Evolutionary conservation across 2,888 invertebrate species (phyloP).

Genomic region (Eupithecia dodoneata): DNA sequence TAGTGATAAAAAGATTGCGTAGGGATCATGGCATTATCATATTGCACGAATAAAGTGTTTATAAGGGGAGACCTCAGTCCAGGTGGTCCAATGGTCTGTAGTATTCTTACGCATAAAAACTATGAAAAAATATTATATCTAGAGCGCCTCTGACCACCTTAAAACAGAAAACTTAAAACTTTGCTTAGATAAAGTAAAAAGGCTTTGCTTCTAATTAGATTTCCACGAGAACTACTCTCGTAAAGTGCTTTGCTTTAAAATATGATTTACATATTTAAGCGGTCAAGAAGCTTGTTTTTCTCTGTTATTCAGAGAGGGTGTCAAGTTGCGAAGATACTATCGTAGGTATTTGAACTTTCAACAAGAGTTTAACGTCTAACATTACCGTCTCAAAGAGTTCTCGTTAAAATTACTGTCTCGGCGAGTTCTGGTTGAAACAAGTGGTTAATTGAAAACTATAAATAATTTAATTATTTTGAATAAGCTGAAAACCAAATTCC

Average conservation of each 20-base stretch:
- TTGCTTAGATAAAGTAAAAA: background rate
- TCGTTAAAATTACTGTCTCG: background rate
- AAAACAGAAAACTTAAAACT: background rate
- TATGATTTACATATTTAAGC: slow-evolving; percentile 23
- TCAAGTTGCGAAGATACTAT: background rate
- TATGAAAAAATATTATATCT: too few species aligned
- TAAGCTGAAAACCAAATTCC: too few species aligned
- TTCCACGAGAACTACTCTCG: background rate
- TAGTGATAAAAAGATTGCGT: too few species aligned
- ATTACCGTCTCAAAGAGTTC: background rate
- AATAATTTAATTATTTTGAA: too few species aligned
- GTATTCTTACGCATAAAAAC: too few species aligned
- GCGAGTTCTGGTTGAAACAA: too few species aligned
- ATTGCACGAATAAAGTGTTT: too few species aligned
- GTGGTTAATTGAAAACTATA: too few species aligned
- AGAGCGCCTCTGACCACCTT: background rate
- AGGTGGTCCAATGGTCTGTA: too few species aligned
- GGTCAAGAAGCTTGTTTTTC: slow-evolving; percentile 17
- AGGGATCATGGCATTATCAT: too few species aligned
- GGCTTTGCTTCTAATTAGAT: background rate
- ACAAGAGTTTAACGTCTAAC: background rate
- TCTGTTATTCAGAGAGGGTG: background rate
- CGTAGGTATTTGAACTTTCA: background rate
- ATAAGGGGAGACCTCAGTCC: too few species aligned
- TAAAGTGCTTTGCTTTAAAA: slow-evolving; percentile 6